Evolutionary conservation across 2,888 invertebrate genomes (phyloP), one percentile per base, ranked within the genome.

Genomic region (Liopterus haemorrhoidalis): DNA sequence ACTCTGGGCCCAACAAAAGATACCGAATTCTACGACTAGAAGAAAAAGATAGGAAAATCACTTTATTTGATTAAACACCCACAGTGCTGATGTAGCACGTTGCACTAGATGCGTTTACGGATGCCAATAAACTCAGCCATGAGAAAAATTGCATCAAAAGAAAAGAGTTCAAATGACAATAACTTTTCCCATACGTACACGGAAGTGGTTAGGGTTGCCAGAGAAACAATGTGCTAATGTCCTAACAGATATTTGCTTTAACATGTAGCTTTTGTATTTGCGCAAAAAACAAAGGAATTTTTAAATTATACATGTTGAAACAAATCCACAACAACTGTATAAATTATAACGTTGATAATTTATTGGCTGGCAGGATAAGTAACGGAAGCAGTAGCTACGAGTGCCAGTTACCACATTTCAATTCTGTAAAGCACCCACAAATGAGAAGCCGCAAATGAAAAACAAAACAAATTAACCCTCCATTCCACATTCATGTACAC

Each of bases 41-140:
- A n/a, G 31, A 28, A 40, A 44, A 45, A 48, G 46, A 45, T 27
- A 45, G 42, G 48, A 45, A 49, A 50, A 45, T 46, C 50, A 48
- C 48, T 50, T 48, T 46, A 50, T 50, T 48, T 50, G 50, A 50
- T 50, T 50, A 50, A 50, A 49, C 27, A 35, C 41, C 28, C 32
- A 38, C 31, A 20, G 14, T 16, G 15, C n/a, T 25, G 24, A 12
- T 11, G 25, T 11, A 32, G 32, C 45, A 45, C 45, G 39, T 33
- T 45, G 45, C 39, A 39, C 19, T 12, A 5, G 9, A 9, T 5
- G 6, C 9, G 8, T 19, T 16, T n/a, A n/a, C n/a, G n/a, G n/a
- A n/a, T n/a, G n/a, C n/a, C n/a, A n/a, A n/a, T n/a, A n/a, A n/a
- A n/a, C n/a, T n/a, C n/a, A n/a, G n/a, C n/a, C n/a, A n/a, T n/a